Percentiles rank a stretch among this genome's conserved stretches.
Conservation (phyloP, 2,113 vertebrate species). For the Myrmecophaga tridactyla region DNA sequence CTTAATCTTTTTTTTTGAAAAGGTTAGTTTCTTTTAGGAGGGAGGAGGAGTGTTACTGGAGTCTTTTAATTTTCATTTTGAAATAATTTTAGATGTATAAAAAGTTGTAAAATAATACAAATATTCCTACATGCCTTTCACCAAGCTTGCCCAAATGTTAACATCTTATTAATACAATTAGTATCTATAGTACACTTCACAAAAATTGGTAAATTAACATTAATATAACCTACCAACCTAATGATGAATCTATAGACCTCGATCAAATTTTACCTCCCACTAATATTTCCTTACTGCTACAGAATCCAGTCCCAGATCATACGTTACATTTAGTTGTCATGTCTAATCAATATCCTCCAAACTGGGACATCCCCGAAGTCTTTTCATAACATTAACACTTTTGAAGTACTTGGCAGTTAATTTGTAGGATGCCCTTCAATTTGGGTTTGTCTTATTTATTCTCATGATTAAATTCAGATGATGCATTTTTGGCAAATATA, state of each 20-base stretch:
- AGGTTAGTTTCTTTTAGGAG: neutral
- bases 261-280: neutral
- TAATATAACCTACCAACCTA: too few species aligned
- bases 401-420: neutral
- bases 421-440: neutral
- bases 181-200: neutral
- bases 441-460: neutral
- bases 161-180: neutral
- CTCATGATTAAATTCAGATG: neutral
- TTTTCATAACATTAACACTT: neutral
- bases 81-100: neutral
- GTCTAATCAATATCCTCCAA: neutral
- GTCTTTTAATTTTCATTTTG: constrained; percentile 9
- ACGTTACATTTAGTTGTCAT: neutral
- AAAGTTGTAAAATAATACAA: neutral
- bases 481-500: neutral
- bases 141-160: neutral
- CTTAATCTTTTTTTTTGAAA: neutral
- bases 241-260: neutral
- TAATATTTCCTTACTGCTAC: neutral
- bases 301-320: neutral
- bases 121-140: neutral
- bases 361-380: neutral
- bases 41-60: rapidly evolving
- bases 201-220: neutral